These are phyloP conservation scores for Lepisosteus oculatus DNA, from an alignment of 2,113 vertebrate genomes.

Conservation along the genomic window DNA sequence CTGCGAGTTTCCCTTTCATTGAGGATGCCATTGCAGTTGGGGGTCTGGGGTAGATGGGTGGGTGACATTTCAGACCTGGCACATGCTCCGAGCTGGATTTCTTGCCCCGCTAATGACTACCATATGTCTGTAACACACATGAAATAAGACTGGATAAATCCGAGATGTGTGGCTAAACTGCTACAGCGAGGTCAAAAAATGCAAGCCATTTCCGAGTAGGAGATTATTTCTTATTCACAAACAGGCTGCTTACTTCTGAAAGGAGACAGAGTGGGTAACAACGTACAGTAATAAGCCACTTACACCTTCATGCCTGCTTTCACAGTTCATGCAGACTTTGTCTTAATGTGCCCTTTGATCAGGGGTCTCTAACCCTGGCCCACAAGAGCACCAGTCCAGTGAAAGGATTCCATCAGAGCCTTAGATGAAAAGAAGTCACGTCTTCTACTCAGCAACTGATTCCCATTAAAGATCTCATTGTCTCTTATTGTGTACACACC, in stretches of 20 bases:
- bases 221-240: constrained; percentile 17
- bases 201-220: constrained; percentile 24
- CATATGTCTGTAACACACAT: constrained; percentile 50
- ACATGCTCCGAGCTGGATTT: constrained; percentile 39
- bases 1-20: no score
- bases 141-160: constrained; percentile 23
- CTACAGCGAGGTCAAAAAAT: constrained; percentile 28
- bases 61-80: constrained; percentile 19
- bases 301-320: no score
- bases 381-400: no score
- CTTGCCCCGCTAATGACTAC: constrained; percentile 46
- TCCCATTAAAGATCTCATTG: no score
- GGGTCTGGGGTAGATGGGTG: background rate
- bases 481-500: no score
- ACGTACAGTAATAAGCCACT: background rate
- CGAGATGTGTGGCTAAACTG: constrained; percentile 9
- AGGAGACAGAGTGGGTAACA: background rate
- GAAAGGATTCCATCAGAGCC: no score
- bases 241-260: background rate
- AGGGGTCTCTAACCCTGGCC: no score
- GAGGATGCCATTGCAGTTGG: no score
- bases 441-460: no score
- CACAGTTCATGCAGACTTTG: no score
- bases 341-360: no score
- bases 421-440: no score